These are phyloP conservation scores for Oncorhynchus clarkii DNA, from an alignment of 2,113 vertebrate genomes.

Conservation along the genomic window DNA sequence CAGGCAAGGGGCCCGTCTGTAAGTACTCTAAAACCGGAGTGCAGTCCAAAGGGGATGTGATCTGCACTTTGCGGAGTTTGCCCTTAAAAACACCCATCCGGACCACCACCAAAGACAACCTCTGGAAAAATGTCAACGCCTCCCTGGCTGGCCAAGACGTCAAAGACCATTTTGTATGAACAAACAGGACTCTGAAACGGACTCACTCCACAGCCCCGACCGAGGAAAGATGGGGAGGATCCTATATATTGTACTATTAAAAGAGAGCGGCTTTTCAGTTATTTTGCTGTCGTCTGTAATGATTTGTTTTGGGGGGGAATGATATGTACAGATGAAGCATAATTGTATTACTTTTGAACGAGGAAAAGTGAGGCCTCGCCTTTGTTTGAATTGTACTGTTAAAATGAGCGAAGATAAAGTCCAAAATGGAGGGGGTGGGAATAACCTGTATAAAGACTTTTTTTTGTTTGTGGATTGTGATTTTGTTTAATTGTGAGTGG, in stretches of 20 bases:
- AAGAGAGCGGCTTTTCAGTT: constrained; percentile 54
- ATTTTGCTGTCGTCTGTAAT: constrained; percentile 53
- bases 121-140: constrained; percentile 81
- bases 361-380: constrained; percentile 66
- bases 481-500: constrained; percentile 62
- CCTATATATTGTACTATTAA: constrained; percentile 1
- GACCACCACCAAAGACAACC: constrained; percentile 92
- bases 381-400: constrained; percentile 71
- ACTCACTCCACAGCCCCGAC: constrained; percentile 37
- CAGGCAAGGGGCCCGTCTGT: constrained; percentile 81
- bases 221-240: constrained; percentile 7
- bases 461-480: constrained; percentile 79
- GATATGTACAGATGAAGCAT: constrained; percentile 76
- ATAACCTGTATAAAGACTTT: constrained; percentile 71
- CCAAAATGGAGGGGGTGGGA: constrained; percentile 35
- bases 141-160: constrained; percentile 70
- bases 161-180: constrained; percentile 77
- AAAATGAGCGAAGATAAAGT: constrained; percentile 40
- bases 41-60: constrained; percentile 75
- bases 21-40: constrained; percentile 81
- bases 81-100: constrained; percentile 82
- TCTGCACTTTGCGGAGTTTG: constrained; percentile 77
- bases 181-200: constrained; percentile 18
- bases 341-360: constrained; percentile 67
- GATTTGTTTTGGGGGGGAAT: constrained; percentile 37